Evolutionary conservation across 2,113 vertebrate species (phyloP).

Genomic region (Crotalus viridis): DNA sequence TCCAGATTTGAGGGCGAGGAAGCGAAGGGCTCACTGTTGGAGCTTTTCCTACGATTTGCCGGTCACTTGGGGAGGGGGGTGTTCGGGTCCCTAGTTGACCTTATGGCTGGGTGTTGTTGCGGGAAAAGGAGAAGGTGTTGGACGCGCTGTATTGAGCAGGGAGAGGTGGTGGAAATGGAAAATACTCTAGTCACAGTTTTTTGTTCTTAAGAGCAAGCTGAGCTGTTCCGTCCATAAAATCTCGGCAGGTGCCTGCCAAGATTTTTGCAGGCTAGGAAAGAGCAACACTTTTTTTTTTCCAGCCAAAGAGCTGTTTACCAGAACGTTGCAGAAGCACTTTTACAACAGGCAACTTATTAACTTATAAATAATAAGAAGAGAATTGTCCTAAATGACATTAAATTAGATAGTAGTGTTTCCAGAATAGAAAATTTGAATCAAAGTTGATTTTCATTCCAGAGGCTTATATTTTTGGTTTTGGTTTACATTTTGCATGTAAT

Average conservation of each 20-base stretch:
- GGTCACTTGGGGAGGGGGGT: not conserved
- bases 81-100: not conserved
- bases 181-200: not conserved
- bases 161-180: not conserved
- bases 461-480: not conserved
- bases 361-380: not conserved
- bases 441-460: not conserved
- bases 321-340: not conserved
- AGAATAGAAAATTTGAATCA: not conserved
- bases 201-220: too few relatives aligned
- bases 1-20: not conserved
- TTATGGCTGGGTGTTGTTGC: not conserved
- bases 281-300: too few relatives aligned
- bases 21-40: not conserved
- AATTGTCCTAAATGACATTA: not conserved
- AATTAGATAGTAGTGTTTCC: not conserved
- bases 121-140: not conserved
- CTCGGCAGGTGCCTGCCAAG: not conserved
- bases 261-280: not conserved
- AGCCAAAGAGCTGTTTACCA: not conserved
- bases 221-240: not conserved
- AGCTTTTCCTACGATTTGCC: not conserved
- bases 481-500: not conserved
- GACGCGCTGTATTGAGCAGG: not conserved
- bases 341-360: not conserved